Base-by-base conservation (phyloP, 2,888 invertebrate genomes). In the Mythimna loreyi region DNA sequence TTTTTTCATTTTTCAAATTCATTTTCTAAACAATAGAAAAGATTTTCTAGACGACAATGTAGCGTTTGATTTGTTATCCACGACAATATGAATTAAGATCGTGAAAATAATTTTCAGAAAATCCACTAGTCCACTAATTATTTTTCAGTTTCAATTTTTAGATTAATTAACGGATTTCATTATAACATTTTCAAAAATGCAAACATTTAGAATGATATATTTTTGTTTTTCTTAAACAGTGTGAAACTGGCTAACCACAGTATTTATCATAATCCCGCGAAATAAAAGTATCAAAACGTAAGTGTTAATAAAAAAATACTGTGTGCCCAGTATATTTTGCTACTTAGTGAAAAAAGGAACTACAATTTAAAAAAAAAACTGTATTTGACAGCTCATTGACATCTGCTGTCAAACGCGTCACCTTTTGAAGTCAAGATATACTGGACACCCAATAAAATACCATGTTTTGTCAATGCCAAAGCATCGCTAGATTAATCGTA, bases 381-480 rank as follows among this genome's bases (percentile, higher is more conserved):
- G 19, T 4, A 19, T 25, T 30, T 57, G 40, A 67, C 30, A 49
- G n/a, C 30, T 19, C 4, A 21, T 58, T 58, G 47, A 69, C 33
- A 57, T 23, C 9, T 40, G 9, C 30, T 28, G 9, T 52, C 25
- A 33, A 23, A 19, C 21, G 23, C 21, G 70, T 49, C 73, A 36
- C 33, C 11, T 13, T 36, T 11, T n/a, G 9, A 49, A 19, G 21
- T 21, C 75, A 60, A 53, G 5, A 25, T 66, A 23, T 53, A 60
- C 43, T 66, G 50, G 52, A 45, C 21, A 58, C 33, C 23, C 30
- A 45, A 52, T 75, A 74, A 90, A 90, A 90, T 94, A 95, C 94
- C 94, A 94, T 94, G 95, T 95, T 96, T 95, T 95, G 94, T 93
- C 93, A 93, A 96, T 95, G 96, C 96, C 96, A 96, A 96, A 96